Base-by-base conservation (phyloP, 1,140 invertebrate genomes). In the Protaetia brevitarsis region DNA sequence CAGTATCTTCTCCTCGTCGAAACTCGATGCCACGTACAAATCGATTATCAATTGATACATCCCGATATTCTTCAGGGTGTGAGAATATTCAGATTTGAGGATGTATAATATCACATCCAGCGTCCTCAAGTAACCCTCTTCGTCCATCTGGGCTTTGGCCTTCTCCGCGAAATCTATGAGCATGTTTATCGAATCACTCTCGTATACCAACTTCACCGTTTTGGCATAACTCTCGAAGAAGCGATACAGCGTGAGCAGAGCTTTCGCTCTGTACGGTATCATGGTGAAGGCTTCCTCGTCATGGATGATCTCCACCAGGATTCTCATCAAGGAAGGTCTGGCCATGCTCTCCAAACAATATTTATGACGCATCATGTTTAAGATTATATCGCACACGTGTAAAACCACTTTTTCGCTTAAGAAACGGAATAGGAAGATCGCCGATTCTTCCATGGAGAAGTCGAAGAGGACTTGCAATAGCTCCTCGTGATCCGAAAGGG, bases 321-420 rank as follows among this genome's bases (percentile, higher is more conserved):
- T 70, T 58, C 57, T 66, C 1, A 73, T 62, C 34, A 75, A 63
- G 4, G 68, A 64, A 7, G 72, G 67, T 2, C 69, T 72, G n/a
- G 73, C 30, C 72, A 75, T 75, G 19, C 67, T 66, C 23, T 73
- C 68, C 21, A 71, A 72, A 56, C 73, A 75, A 34, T 71, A 75
- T 37, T 69, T 72, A 58, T 75, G 73, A 19, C 58, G 63, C 0
- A 66, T 67, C 68, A 75, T 70, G 37, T 71, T 72, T 3, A 66
- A 66, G 8, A 75, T 66, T 1, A 71, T 67, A 19, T 66, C 29
- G 41, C 72, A 75, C 3, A 71, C 68, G 30, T 66, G 70, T n/a
- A 71, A 69, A 8, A 75, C 58, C 7, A 75, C 64, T 31, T 36
- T 5, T 34, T 73, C 73, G 34, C 73, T 66, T 0, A 64, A 41